phyloP scores from a whole-genome alignment of 1,140 invertebrate genomes.

The Tenebrio molitor region DNA sequence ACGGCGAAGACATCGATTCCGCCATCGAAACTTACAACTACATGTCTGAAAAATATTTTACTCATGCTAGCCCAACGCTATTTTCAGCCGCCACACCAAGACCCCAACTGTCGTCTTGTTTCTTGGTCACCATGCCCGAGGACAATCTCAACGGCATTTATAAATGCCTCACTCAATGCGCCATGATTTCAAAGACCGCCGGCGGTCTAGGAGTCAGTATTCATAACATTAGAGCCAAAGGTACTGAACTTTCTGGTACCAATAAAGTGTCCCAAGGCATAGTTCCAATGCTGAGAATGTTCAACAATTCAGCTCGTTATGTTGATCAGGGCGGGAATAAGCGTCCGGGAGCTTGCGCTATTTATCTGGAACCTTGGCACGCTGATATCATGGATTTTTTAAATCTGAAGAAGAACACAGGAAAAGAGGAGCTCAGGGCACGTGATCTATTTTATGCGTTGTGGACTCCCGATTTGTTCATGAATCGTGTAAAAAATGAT shows the following conservation, averaged over 20 bases:
- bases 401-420: conserved; percentile 57
- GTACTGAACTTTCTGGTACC: conserved; percentile 93
- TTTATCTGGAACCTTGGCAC: conserved; percentile 99
- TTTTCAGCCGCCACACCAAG: conserved; percentile 94
- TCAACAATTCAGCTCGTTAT: conserved; percentile 96
- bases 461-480: conserved; percentile 99
- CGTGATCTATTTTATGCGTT: conserved; percentile 98
- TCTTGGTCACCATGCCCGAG: conserved; percentile 93
- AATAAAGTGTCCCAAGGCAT: conserved; percentile 97
- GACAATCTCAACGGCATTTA: conserved; percentile 99
- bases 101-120: conserved; percentile 97
- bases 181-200: conserved; percentile 96
- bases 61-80: conserved; percentile 97
- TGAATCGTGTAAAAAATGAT: conserved; percentile 94
- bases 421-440: conserved; percentile 91
- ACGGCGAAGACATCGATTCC: conserved; percentile 92
- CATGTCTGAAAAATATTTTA: conserved; percentile 96
- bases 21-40: conserved; percentile 98
- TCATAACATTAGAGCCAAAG: conserved; percentile 95
- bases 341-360: conserved; percentile 98
- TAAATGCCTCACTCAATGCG: conserved; percentile 94
- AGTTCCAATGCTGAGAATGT: conserved; percentile 97
- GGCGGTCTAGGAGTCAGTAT: conserved; percentile 98
- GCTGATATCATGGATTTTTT: conserved; percentile 93
- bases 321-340: conserved; percentile 99